Evolutionary conservation across 2,113 vertebrate species (phyloP), one percentile per base, ranked within the genome.

Genomic region (Poeciliopsis prolifica): DNA sequence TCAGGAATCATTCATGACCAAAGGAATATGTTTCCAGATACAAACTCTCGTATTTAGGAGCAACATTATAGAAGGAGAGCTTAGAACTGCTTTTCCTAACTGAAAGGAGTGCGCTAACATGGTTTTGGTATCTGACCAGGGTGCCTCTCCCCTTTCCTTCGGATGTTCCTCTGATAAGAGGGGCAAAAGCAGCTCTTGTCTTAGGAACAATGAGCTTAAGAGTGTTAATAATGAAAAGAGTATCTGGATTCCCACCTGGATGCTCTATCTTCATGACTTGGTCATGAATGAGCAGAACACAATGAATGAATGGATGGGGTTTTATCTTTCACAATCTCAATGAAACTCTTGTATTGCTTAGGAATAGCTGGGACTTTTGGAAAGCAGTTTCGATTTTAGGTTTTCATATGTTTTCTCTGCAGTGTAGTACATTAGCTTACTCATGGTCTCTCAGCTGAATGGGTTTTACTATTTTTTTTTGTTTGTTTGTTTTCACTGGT

Each of bases 361-460:
- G 58, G 28, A 17, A 26, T 61, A 35, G 24, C 67, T 70, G 63
- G 62, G 44, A 51, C 31, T 79, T 60, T 5, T 48, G 31, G 2
- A 37, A 81, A 66, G 31, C 54, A 69, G 42, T 61, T 29, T 5
- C 28, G 19, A 70, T 67, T 66, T 31, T 1, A 29, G 35, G 60
- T 79, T 80, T 78, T 77, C 74, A 66, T 79, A 63, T 75, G 63
- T 58, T 66, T 66, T 58, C 5, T 17, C 44, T 48, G 17, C 5
- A 44, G 71, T 15, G 72, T 73, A 51, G 19, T 22, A 48, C 10
- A 35, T 31, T 44, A 35, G 35, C 65, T 75, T 69, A 65, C 44
- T 76, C 15, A 4, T 29, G 77, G 65, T 80, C 37, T 84, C 67
- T 78, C 51, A 28, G 35, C 74, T 58, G 71, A 60, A 78, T 80